Base-by-base conservation (phyloP, 2,888 invertebrate species). In the Eremobia ochroleuca region DNA sequence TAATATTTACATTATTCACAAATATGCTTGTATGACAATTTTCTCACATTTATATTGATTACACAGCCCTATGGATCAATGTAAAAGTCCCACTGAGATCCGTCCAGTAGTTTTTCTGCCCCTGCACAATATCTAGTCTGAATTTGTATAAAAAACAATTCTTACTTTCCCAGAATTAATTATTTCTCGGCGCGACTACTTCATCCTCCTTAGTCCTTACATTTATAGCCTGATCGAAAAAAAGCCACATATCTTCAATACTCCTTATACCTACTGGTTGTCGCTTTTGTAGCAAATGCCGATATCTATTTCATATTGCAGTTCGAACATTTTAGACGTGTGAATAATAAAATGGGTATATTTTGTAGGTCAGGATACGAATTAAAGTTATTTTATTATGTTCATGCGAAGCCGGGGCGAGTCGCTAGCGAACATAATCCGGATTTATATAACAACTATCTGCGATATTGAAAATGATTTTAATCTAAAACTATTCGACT, bases 71-170 rank as follows among this genome's bases (percentile, higher is more conserved):
- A 72, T 62, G 83, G 83, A 76, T 82, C 79, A 85, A 87, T 83
- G 73, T 76, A 76, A 78, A 76, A 79, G 79, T 88, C 76, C 74
- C 85, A 85, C 85, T 87, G 76, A 88, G 85, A 87, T 87, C 87
- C 87, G 87, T 87, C 87, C 87, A 87, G 87, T 88, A 84, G 82
- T 81, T 72, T 73, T 65, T 79, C 74, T 68, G 59, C 79, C 62
- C 61, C 68, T 74, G 70, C 64, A 52, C 43, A 86, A 70, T 58
- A 62, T n/a, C 28, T 83, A 25, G n/a, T 83, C 58, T 72, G n/a
- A 83, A 79, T 67, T 81, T 66, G 59, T 73, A 18, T 64, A 31
- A 37, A 31, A 40, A 58, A 40, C 28, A 21, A 34, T 61, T 55
- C 13, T 25, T 59, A 66, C 52, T 46, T 37, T 55, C 1, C 58